Evolutionary conservation across 2,888 invertebrate species (phyloP).

Genomic region (Anorthoa munda): DNA sequence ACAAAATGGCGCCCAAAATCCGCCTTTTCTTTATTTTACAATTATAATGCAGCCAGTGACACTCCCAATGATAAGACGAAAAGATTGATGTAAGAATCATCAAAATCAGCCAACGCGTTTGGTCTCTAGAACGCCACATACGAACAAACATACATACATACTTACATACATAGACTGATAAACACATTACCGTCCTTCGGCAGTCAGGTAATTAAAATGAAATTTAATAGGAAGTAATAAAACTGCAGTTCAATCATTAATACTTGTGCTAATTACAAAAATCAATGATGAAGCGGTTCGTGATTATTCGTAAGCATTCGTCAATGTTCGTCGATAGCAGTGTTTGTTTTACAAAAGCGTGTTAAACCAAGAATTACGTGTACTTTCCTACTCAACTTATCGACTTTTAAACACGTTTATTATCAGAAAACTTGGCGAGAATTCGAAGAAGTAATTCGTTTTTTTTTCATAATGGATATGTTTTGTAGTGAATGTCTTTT

Average conservation of each 20-base stretch:
- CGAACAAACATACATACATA: no score
- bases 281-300: slow-evolving; percentile 40
- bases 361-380: slow-evolving; percentile 5
- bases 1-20: no score
- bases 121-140: no score
- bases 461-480: background rate
- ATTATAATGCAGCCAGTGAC: no score
- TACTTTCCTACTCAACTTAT: slow-evolving; percentile 7
- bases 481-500: no score
- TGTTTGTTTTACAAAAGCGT: slow-evolving; percentile 22
- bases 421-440: slow-evolving; percentile 12
- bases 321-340: slow-evolving; percentile 15
- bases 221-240: background rate
- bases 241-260: background rate
- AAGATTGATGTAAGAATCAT: no score
- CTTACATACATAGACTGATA: no score
- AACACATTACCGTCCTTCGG: no score
- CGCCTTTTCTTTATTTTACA: no score
- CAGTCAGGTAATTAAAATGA: background rate
- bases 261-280: slow-evolving; percentile 25
- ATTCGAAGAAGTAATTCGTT: slow-evolving; percentile 12
- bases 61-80: no score
- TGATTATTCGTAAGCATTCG: slow-evolving; percentile 19
- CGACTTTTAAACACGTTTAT: slow-evolving; percentile 30
- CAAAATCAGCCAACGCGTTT: no score